Evolutionary conservation across 2,888 invertebrate genomes (phyloP).

Genomic region (Seira ritae): DNA sequence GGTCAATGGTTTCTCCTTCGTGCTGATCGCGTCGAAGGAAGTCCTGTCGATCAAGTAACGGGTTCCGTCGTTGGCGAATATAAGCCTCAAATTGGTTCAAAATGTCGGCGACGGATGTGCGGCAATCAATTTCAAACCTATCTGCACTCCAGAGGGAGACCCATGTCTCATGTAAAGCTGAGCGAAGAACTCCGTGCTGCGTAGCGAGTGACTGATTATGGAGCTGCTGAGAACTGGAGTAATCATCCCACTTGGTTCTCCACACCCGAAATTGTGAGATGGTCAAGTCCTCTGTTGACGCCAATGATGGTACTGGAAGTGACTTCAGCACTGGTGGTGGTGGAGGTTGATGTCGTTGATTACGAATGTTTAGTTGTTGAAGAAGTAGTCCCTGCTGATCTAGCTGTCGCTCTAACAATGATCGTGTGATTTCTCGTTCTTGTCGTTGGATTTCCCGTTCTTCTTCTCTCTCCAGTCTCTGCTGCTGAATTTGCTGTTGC

Average conservation of each 20-base stretch:
- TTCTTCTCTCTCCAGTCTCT: too few species aligned
- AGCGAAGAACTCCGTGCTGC: conserved; percentile 28
- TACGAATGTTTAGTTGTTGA: too few species aligned
- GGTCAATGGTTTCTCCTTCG: conserved; percentile 6
- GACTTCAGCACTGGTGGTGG: neutral
- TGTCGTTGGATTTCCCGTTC: too few species aligned
- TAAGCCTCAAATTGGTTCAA: conserved; percentile 7
- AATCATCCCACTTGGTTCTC: conserved; percentile 30
- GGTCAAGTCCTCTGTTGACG: conserved; percentile 11
- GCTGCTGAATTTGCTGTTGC: too few species aligned
- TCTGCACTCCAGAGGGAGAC: conserved; percentile 20
- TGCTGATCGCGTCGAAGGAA: conserved; percentile 33
- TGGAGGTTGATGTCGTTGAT: neutral
- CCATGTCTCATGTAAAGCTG: conserved; percentile 29
- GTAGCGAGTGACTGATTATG: neutral
- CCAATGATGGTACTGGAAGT: neutral
- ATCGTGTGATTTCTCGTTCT: too few species aligned
- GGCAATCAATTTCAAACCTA: neutral
- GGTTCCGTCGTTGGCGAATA: conserved; percentile 25
- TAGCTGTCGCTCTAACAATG: neutral
- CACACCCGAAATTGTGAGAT: conserved; percentile 24
- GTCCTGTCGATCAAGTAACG: conserved; percentile 19
- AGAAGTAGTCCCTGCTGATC: too few species aligned
- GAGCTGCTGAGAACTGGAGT: conserved; percentile 12
- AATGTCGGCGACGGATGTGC: neutral